A percentile compares a stretch with the other conserved stretches of the same genome.
Conservation (phyloP, 2,113 vertebrate genomes). For the Anhinga anhinga region DNA sequence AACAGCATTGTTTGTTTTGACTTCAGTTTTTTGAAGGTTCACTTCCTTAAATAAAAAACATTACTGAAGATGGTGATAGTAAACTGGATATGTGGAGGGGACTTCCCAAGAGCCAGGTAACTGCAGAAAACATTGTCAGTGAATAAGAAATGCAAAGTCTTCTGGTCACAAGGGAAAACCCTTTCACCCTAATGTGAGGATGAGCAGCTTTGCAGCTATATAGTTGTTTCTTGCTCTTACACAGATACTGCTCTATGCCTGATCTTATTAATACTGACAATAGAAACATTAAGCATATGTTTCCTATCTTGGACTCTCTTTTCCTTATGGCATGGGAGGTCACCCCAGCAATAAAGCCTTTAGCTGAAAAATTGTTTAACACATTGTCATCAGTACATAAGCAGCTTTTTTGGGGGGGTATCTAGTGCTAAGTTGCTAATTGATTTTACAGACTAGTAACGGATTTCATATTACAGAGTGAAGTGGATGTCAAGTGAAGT, state of each 20-base stretch:
- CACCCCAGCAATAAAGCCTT: not conserved
- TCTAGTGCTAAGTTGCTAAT: not conserved
- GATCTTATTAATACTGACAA: not conserved
- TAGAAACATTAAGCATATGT: not conserved
- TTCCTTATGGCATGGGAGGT: not conserved
- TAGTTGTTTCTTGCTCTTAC: not conserved
- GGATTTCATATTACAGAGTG: not conserved
- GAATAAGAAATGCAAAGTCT: not conserved
- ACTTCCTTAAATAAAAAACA: not conserved
- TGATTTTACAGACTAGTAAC: conserved; percentile 3
- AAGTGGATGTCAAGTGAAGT: not conserved
- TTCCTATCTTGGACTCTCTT: not conserved
- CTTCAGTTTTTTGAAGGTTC: not conserved
- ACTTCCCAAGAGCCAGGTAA: not conserved
- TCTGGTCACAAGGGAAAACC: not conserved
- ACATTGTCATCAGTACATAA: not conserved
- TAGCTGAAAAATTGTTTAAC: not conserved
- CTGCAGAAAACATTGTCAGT: not conserved
- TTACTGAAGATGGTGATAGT: not conserved
- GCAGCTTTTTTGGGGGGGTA: not conserved
- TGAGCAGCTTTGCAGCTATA: not conserved
- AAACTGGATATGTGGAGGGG: not conserved
- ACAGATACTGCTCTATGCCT: not conserved
- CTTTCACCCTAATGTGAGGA: not conserved
- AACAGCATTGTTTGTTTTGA: not conserved